phyloP scores from a whole-genome alignment of 2,797 vertebrate species.

The Chromobotia macracanthus region DNA sequence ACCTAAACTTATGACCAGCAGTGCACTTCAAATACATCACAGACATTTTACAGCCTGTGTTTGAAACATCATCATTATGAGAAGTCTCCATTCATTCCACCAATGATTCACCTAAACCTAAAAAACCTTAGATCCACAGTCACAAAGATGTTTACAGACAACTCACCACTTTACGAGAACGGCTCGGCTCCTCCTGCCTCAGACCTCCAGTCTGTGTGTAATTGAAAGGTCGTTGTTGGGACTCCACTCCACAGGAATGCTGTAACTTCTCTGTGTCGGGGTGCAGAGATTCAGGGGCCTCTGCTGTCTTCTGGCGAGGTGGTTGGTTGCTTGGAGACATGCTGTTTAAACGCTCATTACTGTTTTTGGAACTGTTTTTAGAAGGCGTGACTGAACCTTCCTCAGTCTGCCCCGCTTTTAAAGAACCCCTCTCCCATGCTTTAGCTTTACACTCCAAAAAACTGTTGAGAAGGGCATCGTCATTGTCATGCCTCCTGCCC shows the following conservation, averaged over 20 bases:
- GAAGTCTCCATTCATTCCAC: background rate
- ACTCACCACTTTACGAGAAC: slow-evolving; percentile 88
- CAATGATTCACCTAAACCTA: background rate
- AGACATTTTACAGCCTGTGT: background rate
- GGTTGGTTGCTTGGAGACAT: slow-evolving; percentile 76
- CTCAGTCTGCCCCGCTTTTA: slow-evolving; percentile 54
- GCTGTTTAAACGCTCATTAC: slow-evolving; percentile 67
- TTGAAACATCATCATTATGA: background rate
- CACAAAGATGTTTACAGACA: slow-evolving; percentile 56
- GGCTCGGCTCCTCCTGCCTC: slow-evolving; percentile 82
- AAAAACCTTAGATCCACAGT: background rate
- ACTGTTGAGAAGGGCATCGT: slow-evolving; percentile 82
- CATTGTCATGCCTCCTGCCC: slow-evolving; percentile 75
- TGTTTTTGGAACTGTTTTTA: slow-evolving; percentile 81
- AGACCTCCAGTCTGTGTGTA: slow-evolving; percentile 74
- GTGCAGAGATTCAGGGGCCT: slow-evolving; percentile 77
- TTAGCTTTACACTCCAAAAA: slow-evolving; percentile 86
- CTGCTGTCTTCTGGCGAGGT: slow-evolving; percentile 68
- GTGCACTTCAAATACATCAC: background rate
- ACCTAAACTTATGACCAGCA: background rate
- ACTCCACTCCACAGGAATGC: slow-evolving; percentile 73
- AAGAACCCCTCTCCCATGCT: slow-evolving; percentile 64
- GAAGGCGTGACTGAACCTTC: slow-evolving; percentile 84
- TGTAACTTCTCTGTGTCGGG: slow-evolving; percentile 80
- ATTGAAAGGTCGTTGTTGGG: slow-evolving; percentile 68